Evolutionary conservation across 23 tunicate genomes (phyloP), one percentile per base, ranked within the genome.

Genomic region (Styela plicata): DNA sequence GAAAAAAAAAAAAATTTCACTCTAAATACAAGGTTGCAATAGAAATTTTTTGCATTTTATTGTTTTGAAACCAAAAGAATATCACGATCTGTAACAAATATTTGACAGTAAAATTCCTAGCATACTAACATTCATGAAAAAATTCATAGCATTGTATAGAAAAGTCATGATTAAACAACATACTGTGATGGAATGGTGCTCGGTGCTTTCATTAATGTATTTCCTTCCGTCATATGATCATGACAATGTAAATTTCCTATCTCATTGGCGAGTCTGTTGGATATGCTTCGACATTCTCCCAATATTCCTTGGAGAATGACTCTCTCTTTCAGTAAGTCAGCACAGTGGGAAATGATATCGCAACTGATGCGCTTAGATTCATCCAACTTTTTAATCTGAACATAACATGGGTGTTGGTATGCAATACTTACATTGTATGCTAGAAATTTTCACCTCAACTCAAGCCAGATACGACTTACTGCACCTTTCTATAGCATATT

Each of bases 241-340:
- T 57, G 52, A n/a, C 64, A 76, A 31, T 53, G 83, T 22, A 31
- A 74, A 22, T 33, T 31, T 80, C 64, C 74, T 22, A 80, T 84
- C 24, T 83, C 97, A 29, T 73, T 77, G 34, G 82, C 73, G 27
- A 91, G 52, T 28, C 52, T 79, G 28, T 36, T 69, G 22, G 98
- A 88, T 2, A 88, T 93, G 24, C 57, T 22, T 1, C 76, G 75
- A 66, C 98, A 93, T 64, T 85, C 79, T 21, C 84, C 80, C 89
- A 93, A 83, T 20, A 93, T 69, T 2, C 61, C n/a, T 73, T 84
- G 79, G 64, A 93, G 69, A n/a, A 85, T 80, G 23, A 53, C 74
- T 64, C 98, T 37, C 68, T 93, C 92, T 19, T 71, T 82, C 27
- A 93, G 33, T 63, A 93, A 36, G 36, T 88, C 90, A 16, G 85